Base-by-base conservation (phyloP, 2,888 invertebrate species). In the Fragum whitleyi region DNA sequence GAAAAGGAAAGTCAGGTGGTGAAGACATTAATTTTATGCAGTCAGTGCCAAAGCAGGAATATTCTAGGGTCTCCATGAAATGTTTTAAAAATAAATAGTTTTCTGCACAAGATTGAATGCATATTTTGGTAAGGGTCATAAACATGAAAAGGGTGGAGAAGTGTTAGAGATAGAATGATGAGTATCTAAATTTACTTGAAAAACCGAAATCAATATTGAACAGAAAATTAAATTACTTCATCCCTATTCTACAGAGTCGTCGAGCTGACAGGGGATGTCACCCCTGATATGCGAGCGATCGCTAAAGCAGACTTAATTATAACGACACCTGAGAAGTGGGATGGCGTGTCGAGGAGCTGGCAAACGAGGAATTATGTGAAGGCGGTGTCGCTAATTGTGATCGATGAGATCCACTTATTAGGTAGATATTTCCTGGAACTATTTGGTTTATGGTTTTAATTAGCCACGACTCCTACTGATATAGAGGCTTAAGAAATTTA, bases 271-370 rank as follows among this genome's bases (percentile, higher is more conserved):
- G 99, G 99, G 92, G 97, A 97, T 93, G 97, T 97, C 0, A 96
- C 97, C 0, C 98, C 98, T 0, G 97, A 98, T 92, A 96, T 97
- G 74, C 95, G 96, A 79, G 96, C 97, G 0, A 97, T 99, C 78
- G 95, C 96, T 0, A 88, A 96, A 70, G 96, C 98, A 0, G 96
- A 97, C 93, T 96, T 99, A 0, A 99, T 99, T 87, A 98, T 99
- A 28, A 99, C 99, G 0, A 99, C 99, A 0, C 99, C 99, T 0
- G 99, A 99, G 94, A 99, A 99, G 94, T 99, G 99, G 99, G 99
- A 99, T 94, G 99, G 99, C 73, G 97, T 99, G 91, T 98, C 98
- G 94, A 96, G 99, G 79, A 98, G 98, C 82, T 99, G 99, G 99
- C 98, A 99, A 93, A 98, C 98, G 0, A 96, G 99, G 88, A 96